These are phyloP conservation scores for Nematopogon swammerdamellus DNA, from an alignment of 2,888 invertebrate species.

Conservation along the genomic window DNA sequence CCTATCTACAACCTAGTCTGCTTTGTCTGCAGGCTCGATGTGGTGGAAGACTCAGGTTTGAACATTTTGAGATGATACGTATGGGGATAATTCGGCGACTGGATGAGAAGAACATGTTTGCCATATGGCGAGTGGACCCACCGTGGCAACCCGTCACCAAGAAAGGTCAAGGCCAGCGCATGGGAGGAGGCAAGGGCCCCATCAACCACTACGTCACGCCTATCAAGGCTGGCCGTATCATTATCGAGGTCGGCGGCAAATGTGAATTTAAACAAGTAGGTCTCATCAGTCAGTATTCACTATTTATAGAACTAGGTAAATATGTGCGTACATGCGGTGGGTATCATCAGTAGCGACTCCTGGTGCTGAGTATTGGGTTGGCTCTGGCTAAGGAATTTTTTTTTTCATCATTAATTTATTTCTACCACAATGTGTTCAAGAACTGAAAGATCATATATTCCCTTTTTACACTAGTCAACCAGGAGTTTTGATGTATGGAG, in stretches of 20 bases:
- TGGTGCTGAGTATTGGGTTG: too few relatives aligned
- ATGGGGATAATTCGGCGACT: constrained; percentile 73
- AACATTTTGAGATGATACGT: constrained; percentile 90
- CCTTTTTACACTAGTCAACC: too few relatives aligned
- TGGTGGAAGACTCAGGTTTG: constrained; percentile 77
- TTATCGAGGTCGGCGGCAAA: constrained; percentile 90
- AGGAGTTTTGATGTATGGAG: too few relatives aligned
- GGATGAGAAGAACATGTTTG: constrained; percentile 82
- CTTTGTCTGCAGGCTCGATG: constrained; percentile 79
- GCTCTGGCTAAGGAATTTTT: too few relatives aligned
- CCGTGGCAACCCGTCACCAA: constrained; percentile 96
- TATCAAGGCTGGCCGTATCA: constrained; percentile 83
- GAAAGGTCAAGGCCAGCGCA: constrained; percentile 84
- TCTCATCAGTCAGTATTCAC: too few relatives aligned
- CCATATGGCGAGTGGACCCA: constrained; percentile 89
- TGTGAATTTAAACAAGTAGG: constrained; percentile 81
- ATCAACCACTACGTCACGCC: constrained; percentile 97
- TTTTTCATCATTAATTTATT: too few relatives aligned
- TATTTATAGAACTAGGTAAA: too few relatives aligned
- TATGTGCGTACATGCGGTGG: too few relatives aligned
- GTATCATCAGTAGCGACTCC: too few relatives aligned
- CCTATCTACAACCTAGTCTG: too few relatives aligned
- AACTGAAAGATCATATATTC: too few relatives aligned
- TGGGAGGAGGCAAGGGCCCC: constrained; percentile 95
- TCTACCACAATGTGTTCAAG: too few relatives aligned